Percentiles rank a stretch among this genome's conserved stretches.
phyloP scores from a whole-genome alignment of 2,888 invertebrate genomes.

The Anthrax anthrax region DNA sequence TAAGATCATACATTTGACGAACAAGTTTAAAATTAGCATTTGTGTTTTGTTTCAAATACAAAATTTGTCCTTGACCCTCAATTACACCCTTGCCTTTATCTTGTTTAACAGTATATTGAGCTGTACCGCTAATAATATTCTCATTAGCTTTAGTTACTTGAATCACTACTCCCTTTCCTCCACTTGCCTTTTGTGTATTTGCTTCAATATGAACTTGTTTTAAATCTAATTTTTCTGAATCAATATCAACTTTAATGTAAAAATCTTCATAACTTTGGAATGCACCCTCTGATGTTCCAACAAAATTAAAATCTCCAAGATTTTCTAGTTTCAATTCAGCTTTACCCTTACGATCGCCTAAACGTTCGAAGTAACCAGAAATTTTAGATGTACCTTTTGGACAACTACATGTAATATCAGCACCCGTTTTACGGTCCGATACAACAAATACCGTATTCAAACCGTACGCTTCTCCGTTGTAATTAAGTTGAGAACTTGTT shows the following conservation, averaged over 20 bases:
- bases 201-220: conserved; percentile 51
- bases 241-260: conserved; percentile 41
- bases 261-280: conserved; percentile 50
- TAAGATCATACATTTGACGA: conserved; percentile 45
- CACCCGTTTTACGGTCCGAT: conserved; percentile 39
- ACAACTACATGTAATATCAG: conserved; percentile 41
- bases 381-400: conserved; percentile 33
- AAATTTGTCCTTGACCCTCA: conserved; percentile 61
- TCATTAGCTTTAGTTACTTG: conserved; percentile 45
- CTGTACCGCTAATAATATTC: conserved; percentile 54
- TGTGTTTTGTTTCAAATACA: conserved; percentile 51
- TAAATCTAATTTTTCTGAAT: conserved; percentile 48
- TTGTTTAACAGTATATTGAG: conserved; percentile 53
- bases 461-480: conserved; percentile 45
- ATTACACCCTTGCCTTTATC: conserved; percentile 56
- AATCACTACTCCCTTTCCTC: conserved; percentile 48
- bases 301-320: conserved; percentile 39
- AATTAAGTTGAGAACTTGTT: conserved; percentile 33
- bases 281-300: conserved; percentile 40
- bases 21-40: conserved; percentile 62
- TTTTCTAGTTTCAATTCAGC: conserved; percentile 41
- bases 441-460: conserved; percentile 39
- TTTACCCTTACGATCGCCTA: conserved; percentile 44
- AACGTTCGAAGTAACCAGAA: conserved; percentile 23
- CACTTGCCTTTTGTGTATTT: conserved; percentile 42